These are phyloP conservation scores for Corythaixoides concolor DNA, from an alignment of 2,113 vertebrate species.

Conservation along the genomic window DNA sequence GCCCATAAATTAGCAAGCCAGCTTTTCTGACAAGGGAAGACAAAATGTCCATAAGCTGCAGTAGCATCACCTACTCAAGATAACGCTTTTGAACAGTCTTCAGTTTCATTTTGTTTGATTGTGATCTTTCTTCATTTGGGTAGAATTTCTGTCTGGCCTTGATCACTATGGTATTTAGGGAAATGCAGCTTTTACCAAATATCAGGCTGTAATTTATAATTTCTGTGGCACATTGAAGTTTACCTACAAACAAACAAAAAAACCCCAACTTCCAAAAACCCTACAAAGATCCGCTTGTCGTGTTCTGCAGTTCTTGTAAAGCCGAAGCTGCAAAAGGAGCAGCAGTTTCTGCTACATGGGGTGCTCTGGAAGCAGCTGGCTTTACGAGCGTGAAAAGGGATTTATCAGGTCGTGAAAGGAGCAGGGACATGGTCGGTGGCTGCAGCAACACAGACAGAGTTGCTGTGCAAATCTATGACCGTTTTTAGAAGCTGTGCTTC, in stretches of 20 bases:
- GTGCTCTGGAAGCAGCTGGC: neutral
- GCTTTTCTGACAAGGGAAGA: constrained; percentile 57
- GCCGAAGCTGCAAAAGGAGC: neutral
- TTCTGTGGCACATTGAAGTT: neutral
- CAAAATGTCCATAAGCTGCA: constrained; percentile 55
- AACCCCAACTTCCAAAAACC: neutral
- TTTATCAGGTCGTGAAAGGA: neutral
- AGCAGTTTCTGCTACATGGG: neutral
- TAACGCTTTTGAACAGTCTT: neutral
- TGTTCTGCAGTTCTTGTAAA: neutral
- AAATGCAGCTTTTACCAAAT: neutral
- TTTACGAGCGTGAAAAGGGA: neutral
- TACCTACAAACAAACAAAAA: neutral
- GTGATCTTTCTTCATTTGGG: neutral
- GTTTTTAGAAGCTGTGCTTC: neutral
- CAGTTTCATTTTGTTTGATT: neutral
- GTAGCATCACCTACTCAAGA: constrained; percentile 37
- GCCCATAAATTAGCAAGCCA: constrained; percentile 74
- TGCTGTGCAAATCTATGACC: neutral
- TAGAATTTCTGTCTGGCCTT: neutral
- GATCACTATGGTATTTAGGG: neutral
- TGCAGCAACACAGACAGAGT: neutral
- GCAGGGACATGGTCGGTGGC: neutral
- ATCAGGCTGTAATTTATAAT: neutral
- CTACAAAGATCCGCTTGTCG: neutral